Evolutionary conservation across 2,888 invertebrate species (phyloP).

Genomic region (Drosophila parthenogenetica): DNA sequence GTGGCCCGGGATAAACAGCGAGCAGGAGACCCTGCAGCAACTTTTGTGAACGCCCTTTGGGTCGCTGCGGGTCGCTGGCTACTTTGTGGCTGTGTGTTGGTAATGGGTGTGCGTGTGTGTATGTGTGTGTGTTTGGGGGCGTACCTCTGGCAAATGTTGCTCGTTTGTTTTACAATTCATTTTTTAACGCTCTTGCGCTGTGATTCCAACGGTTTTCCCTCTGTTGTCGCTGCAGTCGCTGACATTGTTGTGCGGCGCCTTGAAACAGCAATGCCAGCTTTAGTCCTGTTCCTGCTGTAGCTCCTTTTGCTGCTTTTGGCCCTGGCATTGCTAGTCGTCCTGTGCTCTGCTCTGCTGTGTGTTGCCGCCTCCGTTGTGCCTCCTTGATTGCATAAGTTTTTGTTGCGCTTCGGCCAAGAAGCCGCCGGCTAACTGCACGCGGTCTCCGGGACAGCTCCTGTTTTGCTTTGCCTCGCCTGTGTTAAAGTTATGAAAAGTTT

Average conservation of each 20-base stretch:
- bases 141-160: slow-evolving; percentile 64
- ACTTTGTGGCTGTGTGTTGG: slow-evolving; percentile 53
- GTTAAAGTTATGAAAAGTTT: slow-evolving; percentile 74
- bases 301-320: slow-evolving; percentile 9
- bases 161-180: slow-evolving; percentile 80
- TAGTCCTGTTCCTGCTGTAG: not conserved
- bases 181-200: slow-evolving; percentile 76
- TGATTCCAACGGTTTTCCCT: slow-evolving; percentile 56
- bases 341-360: not conserved
- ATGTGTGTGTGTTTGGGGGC: slow-evolving; percentile 29
- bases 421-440: slow-evolving; percentile 71
- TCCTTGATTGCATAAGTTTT: slow-evolving; percentile 76
- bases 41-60: slow-evolving; percentile 22
- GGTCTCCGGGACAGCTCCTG: slow-evolving; percentile 47
- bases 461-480: slow-evolving; percentile 24
- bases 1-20: slow-evolving; percentile 8
- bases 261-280: slow-evolving; percentile 48
- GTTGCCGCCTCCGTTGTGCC: slow-evolving; percentile 37
- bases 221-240: slow-evolving; percentile 38
- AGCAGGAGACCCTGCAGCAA: slow-evolving; percentile 9
- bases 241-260: slow-evolving; percentile 78
- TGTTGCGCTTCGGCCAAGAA: slow-evolving; percentile 68
- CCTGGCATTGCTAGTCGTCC: slow-evolving; percentile 4
- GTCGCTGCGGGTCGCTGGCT: slow-evolving; percentile 67
- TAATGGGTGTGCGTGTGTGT: not conserved